Conservation (phyloP, 2,888 invertebrate genomes). For the Pseudanteris insignis region DNA sequence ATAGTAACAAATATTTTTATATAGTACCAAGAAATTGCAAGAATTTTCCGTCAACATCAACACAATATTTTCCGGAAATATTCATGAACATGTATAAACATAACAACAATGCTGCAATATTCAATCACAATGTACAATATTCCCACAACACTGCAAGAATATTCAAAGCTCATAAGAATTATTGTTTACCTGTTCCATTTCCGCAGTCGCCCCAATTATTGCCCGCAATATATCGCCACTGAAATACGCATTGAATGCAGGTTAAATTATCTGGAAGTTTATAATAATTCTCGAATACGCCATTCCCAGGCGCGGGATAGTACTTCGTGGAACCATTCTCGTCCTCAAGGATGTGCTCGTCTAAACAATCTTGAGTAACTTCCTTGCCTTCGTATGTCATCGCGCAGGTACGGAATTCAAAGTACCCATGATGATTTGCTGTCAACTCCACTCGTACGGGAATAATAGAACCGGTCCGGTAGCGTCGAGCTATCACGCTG, state of each 20-base stretch:
- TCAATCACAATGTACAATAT: no score
- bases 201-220: constrained; percentile 66
- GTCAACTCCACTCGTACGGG: constrained; percentile 85
- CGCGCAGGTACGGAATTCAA: constrained; percentile 85
- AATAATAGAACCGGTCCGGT: constrained; percentile 75
- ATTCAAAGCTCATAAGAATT: no score
- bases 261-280: constrained; percentile 73
- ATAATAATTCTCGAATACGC: constrained; percentile 80
- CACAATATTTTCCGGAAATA: no score
- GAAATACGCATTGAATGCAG: constrained; percentile 84
- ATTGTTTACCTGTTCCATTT: constrained; percentile 60
- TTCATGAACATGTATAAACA: no score
- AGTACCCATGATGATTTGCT: constrained; percentile 86
- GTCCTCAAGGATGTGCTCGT: constrained; percentile 74
- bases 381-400: constrained; percentile 71
- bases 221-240: constrained; percentile 89
- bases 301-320: constrained; percentile 81
- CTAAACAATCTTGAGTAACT: constrained; percentile 80
- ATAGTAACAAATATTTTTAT: no score
- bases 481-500: constrained; percentile 83
- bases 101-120: no score
- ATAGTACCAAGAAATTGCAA: no score
- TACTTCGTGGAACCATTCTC: constrained; percentile 71
- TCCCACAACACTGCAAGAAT: no score
- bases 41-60: no score